A percentile compares a stretch with the other conserved stretches of the same genome.
Evolutionary conservation across 2,888 invertebrate species (phyloP).

Genomic region (Luperina testacea): DNA sequence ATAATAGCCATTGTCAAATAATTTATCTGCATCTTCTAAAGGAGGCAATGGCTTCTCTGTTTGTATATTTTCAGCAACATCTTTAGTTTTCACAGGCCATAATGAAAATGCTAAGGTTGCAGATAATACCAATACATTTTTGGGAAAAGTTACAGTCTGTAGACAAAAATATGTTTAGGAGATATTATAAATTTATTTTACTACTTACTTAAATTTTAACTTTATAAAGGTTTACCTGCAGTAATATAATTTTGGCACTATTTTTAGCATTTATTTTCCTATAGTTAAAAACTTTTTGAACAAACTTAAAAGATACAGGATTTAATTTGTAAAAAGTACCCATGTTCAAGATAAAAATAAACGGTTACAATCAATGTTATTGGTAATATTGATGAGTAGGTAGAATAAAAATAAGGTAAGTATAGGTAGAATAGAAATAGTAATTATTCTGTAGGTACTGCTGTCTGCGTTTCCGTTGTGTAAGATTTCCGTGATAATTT

Average conservation of each 20-base stretch:
- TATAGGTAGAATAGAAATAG: background rate
- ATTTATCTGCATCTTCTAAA: constrained; percentile 91
- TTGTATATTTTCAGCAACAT: constrained; percentile 60
- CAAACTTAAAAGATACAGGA: constrained; percentile 52
- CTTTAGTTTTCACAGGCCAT: constrained; percentile 79
- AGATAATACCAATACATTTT: constrained; percentile 54
- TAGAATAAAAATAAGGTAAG: too few relatives aligned
- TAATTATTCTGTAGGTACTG: background rate
- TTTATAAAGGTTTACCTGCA: constrained; percentile 35
- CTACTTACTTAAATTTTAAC: too few relatives aligned
- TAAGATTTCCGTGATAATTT: background rate
- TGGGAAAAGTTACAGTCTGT: constrained; percentile 51
- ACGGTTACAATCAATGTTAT: background rate
- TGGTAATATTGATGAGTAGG: background rate
- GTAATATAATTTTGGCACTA: constrained; percentile 14
- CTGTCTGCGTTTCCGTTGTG: background rate
- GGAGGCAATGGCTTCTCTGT: constrained; percentile 75
- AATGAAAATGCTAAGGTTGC: constrained; percentile 75
- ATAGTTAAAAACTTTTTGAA: constrained; percentile 38
- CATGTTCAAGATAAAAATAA: constrained; percentile 31
- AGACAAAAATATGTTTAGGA: constrained; percentile 4
- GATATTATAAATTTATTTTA: background rate
- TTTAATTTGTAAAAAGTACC: constrained; percentile 40
- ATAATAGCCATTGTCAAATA: constrained; percentile 92
- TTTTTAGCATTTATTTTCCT: constrained; percentile 32